These are phyloP conservation scores for Schizotus pectinicornis DNA, from an alignment of 2,888 invertebrate species.

Conservation along the genomic window DNA sequence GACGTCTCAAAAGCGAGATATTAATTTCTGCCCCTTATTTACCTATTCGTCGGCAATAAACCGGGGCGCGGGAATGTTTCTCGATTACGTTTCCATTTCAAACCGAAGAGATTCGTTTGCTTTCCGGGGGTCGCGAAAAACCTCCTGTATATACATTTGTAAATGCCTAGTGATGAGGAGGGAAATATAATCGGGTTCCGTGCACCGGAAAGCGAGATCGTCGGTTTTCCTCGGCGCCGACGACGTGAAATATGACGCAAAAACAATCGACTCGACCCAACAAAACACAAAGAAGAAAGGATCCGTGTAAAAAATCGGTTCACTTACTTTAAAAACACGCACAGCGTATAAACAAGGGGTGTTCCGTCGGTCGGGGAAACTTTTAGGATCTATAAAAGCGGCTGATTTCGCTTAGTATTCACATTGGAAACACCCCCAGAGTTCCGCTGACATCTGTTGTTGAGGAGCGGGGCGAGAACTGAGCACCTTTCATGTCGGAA, in stretches of 20 bases:
- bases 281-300: constrained; percentile 23
- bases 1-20: no score
- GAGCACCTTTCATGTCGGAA: constrained; percentile 34
- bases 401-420: constrained; percentile 44
- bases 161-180: no score
- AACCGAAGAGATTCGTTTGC: no score
- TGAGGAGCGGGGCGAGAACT: constrained; percentile 24
- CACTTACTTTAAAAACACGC: constrained; percentile 33
- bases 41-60: no score
- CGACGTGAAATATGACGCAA: constrained; percentile 16
- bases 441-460: constrained; percentile 42
- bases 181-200: no score
- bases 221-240: no score
- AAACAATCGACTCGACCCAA: constrained; percentile 15
- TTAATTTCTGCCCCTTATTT: no score
- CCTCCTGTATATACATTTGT: no score
- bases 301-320: constrained; percentile 26
- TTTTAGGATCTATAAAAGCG: constrained; percentile 44
- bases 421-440: constrained; percentile 39
- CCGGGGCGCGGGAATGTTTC: no score
- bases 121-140: no score
- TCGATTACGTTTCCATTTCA: no score
- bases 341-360: constrained; percentile 36
- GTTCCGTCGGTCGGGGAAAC: constrained; percentile 34
- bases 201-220: no score